Conservation (phyloP, 1,140 invertebrate genomes). For the Procambarus clarkii region DNA sequence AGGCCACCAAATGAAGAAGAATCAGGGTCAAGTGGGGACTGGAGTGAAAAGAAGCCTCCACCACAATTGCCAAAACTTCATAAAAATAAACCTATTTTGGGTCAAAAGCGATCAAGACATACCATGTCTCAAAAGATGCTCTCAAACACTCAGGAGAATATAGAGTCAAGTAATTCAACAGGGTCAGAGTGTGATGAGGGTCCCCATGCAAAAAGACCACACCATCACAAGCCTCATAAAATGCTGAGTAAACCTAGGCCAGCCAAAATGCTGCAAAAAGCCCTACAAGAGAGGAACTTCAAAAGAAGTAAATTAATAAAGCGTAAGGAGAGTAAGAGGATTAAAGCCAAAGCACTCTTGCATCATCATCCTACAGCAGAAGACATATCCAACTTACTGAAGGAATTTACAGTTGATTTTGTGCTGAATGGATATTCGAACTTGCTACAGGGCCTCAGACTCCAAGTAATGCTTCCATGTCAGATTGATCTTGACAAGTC, state of each 20-base stretch:
- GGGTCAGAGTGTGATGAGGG: conserved; percentile 69
- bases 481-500: conserved; percentile 83
- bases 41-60: conserved; percentile 60
- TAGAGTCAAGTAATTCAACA: conserved; percentile 62
- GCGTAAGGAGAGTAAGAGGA: conserved; percentile 74
- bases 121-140: conserved; percentile 70
- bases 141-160: conserved; percentile 56
- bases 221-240: conserved; percentile 69
- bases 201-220: conserved; percentile 64
- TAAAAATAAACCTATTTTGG: conserved; percentile 57
- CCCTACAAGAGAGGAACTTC: conserved; percentile 60
- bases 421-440: conserved; percentile 84
- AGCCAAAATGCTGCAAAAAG: conserved; percentile 65
- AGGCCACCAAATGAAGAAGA: conserved; percentile 64
- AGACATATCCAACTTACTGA: conserved; percentile 84
- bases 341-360: conserved; percentile 82
- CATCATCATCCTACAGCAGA: conserved; percentile 79
- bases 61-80: conserved; percentile 60
- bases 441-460: conserved; percentile 81
- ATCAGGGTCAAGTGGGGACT: conserved; percentile 65
- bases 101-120: conserved; percentile 65
- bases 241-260: conserved; percentile 66
- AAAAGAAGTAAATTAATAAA: conserved; percentile 62
- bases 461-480: conserved; percentile 79
- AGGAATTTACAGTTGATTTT: conserved; percentile 88